Conservation (phyloP, 2,113 vertebrate species). For the Castor canadensis region DNA sequence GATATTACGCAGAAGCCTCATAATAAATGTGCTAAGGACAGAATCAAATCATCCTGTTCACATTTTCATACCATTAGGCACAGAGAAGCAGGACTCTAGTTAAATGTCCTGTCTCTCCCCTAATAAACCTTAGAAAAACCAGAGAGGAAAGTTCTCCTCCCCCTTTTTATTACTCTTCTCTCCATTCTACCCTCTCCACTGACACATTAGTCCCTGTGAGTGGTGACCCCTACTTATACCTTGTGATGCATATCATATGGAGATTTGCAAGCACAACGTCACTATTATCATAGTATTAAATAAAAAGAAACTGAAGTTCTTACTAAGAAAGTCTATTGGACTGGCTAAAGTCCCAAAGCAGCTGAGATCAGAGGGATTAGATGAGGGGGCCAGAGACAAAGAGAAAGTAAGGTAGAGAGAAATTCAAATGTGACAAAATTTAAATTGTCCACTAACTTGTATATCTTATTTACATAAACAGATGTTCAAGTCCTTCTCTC, state of each 20-base stretch:
- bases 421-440: neutral
- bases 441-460: neutral
- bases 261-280: neutral
- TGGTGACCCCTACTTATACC: neutral
- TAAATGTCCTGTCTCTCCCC: neutral
- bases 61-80: neutral
- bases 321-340: neutral
- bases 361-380: neutral
- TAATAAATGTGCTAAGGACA: neutral
- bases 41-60: neutral
- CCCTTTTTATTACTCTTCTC: neutral
- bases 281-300: neutral
- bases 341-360: neutral
- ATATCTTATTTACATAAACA: neutral
- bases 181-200: neutral
- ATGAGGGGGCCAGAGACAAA: neutral
- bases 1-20: neutral
- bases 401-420: neutral
- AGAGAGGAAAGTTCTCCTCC: too few relatives aligned
- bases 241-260: neutral
- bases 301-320: neutral
- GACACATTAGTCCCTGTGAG: neutral
- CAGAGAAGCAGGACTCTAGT: neutral
- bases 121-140: neutral
- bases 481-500: neutral